Evolutionary conservation across 2,797 vertebrate species (phyloP).

Genomic region (Syncerus caffer): DNA sequence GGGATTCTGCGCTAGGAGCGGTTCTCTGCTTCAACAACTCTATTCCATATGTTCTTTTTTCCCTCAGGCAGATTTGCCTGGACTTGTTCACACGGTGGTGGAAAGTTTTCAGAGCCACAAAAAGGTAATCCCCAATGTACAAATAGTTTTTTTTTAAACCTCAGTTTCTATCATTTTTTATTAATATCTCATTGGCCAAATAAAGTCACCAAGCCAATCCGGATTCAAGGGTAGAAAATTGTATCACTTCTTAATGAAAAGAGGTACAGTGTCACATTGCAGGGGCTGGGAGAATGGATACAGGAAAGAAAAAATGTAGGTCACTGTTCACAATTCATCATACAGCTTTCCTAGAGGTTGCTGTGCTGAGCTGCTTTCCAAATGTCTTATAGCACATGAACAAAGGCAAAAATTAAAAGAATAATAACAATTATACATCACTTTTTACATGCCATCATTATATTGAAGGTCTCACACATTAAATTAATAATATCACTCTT

Average conservation of each 20-base stretch:
- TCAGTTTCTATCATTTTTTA: background rate
- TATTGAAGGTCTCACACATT: background rate
- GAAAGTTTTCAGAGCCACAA: background rate
- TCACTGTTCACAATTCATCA: background rate
- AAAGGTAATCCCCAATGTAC: background rate
- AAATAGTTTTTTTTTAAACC: background rate
- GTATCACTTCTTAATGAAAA: background rate
- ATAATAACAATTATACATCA: background rate
- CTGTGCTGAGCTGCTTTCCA: background rate
- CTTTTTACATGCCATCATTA: background rate
- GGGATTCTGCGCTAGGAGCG: background rate
- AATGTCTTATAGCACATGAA: background rate
- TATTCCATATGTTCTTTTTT: background rate
- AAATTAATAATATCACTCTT: background rate
- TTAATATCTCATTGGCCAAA: background rate
- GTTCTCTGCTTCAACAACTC: background rate
- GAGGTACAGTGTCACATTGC: accelerated
- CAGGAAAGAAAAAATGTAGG: background rate
- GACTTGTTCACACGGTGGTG: background rate
- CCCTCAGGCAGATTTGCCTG: background rate
- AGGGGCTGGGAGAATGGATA: background rate
- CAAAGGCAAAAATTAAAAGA: background rate
- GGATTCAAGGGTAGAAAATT: background rate
- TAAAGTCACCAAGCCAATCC: background rate
- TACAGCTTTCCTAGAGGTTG: background rate